These are phyloP conservation scores for Ctenodactylus gundi DNA, from an alignment of 2,113 vertebrate species.

Conservation along the genomic window DNA sequence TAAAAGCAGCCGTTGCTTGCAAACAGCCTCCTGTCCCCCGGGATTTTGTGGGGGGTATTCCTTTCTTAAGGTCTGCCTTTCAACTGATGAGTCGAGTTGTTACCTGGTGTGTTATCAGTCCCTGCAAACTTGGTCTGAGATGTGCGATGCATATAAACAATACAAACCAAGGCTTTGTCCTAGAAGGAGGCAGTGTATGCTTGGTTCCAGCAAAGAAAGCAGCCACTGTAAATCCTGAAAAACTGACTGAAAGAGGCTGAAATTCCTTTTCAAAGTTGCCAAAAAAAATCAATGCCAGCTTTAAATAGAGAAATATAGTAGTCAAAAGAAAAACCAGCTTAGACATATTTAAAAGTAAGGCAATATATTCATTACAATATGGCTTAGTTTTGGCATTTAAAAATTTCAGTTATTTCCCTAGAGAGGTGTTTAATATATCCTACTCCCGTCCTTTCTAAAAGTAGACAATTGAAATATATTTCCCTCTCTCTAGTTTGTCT, in stretches of 20 bases:
- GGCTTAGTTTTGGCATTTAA: conserved; percentile 35
- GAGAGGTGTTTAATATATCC: conserved; percentile 53
- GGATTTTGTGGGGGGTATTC: background rate
- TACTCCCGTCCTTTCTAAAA: conserved; percentile 5
- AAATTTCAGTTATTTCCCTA: conserved; percentile 42
- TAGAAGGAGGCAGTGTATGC: background rate
- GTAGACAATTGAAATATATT: conserved; percentile 37
- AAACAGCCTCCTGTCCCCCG: background rate
- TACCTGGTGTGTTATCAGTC: background rate
- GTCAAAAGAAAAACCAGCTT: conserved; percentile 49
- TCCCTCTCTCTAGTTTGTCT: background rate
- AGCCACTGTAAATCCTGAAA: conserved; percentile 21
- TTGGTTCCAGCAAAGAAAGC: background rate
- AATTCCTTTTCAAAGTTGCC: background rate
- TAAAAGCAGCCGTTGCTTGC: background rate
- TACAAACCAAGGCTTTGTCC: background rate
- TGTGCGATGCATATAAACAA: background rate
- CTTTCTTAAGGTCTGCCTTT: background rate
- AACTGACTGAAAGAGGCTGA: background rate
- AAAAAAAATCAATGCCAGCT: background rate
- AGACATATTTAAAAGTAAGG: conserved; percentile 35
- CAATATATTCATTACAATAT: conserved; percentile 45
- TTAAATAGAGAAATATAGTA: conserved; percentile 8
- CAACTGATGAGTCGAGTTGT: background rate
- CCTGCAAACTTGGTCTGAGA: background rate